phyloP scores from a whole-genome alignment of 2,113 vertebrate genomes.

The Phyllopteryx taeniolatus region DNA sequence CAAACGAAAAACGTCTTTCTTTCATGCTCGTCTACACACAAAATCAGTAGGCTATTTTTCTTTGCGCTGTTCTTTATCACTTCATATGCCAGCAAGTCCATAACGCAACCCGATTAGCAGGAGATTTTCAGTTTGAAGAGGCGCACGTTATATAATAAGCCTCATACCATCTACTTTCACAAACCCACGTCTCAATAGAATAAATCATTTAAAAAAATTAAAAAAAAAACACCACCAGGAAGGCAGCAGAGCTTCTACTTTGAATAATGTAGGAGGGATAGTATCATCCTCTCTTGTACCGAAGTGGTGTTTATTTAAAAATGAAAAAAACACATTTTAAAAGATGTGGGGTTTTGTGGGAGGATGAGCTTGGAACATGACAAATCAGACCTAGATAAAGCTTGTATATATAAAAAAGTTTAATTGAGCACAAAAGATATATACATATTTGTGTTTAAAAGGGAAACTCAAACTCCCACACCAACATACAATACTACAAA shows the following conservation, averaged over 20 bases:
- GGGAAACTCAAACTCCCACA: too few relatives aligned
- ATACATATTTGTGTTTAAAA: too few relatives aligned
- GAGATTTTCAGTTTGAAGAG: conserved; percentile 22
- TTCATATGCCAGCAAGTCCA: conserved; percentile 20
- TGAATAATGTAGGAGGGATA: conserved; percentile 57
- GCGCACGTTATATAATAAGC: conserved; percentile 61
- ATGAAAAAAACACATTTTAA: conserved; percentile 11
- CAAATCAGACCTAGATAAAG: not conserved
- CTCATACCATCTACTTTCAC: conserved; percentile 31
- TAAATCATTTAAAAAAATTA: conserved; percentile 5
- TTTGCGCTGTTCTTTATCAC: not conserved
- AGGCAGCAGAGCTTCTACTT: conserved; percentile 33
- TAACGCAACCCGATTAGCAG: conserved; percentile 27
- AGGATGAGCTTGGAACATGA: not conserved
- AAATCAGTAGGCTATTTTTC: not conserved
- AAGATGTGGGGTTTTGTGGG: conserved; percentile 11
- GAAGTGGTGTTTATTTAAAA: conserved; percentile 34
- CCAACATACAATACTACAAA: not conserved
- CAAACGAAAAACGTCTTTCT: conserved; percentile 1
- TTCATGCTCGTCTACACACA: conserved; percentile 1
- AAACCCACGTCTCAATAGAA: conserved; percentile 40
- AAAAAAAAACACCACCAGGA: conserved; percentile 3
- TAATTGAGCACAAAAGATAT: not conserved
- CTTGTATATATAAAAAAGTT: not conserved
- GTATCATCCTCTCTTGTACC: conserved; percentile 31